Evolutionary conservation across 2,113 vertebrate species (phyloP).

Genomic region (Piaya cayana): DNA sequence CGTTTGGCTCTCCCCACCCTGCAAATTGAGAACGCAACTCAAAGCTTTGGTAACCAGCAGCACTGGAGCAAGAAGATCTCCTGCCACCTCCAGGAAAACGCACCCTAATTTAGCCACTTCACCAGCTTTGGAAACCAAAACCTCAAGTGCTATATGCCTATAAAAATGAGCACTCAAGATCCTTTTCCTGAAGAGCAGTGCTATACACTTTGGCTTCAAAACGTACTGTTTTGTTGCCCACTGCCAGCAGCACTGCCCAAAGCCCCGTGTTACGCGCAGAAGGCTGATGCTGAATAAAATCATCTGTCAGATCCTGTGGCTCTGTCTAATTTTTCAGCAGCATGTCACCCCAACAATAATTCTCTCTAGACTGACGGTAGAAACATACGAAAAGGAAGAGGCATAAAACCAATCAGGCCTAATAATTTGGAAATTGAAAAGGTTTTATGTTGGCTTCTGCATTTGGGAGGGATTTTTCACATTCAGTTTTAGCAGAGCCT

Average conservation of each 20-base stretch:
- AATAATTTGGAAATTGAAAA: background rate
- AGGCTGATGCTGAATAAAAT: background rate
- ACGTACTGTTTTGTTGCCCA: background rate
- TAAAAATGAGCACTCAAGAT: background rate
- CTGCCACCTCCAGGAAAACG: background rate
- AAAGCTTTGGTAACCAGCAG: background rate
- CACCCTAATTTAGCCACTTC: background rate
- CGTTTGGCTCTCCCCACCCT: background rate
- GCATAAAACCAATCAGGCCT: background rate
- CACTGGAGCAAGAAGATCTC: background rate
- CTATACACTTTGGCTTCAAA: background rate
- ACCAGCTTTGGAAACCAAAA: background rate
- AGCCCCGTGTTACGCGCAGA: background rate
- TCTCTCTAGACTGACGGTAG: background rate
- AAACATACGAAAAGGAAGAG: background rate
- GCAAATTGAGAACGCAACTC: background rate
- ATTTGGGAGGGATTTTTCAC: background rate
- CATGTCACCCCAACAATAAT: background rate
- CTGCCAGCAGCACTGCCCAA: background rate
- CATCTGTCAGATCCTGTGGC: background rate
- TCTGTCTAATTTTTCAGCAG: background rate
- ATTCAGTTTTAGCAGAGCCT: background rate
- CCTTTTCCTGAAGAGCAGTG: background rate
- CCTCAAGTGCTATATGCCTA: background rate
- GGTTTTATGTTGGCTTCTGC: background rate